Evolutionary conservation across 1,140 invertebrate genomes (phyloP).

Genomic region (Listronotus bonariensis): DNA sequence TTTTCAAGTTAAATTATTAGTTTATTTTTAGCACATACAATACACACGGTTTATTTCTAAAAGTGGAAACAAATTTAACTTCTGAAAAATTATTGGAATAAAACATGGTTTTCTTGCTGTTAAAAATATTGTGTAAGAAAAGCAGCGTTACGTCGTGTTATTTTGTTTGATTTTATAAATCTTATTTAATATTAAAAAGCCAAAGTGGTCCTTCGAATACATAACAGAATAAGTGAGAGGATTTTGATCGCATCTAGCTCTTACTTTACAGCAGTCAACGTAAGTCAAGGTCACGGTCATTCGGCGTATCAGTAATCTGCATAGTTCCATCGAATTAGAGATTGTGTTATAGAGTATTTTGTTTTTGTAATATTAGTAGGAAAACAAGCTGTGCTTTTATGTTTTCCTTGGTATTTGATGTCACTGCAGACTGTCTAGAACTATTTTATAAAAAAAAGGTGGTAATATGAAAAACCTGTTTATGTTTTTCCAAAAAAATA

Average conservation of each 20-base stretch:
- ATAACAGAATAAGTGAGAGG: slow-evolving; percentile 31
- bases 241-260: slow-evolving; percentile 29
- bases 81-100: too few species aligned
- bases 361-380: background rate
- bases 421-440: too few species aligned
- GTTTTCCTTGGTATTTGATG: slow-evolving; percentile 2
- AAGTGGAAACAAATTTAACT: too few species aligned
- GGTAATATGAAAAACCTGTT: too few species aligned
- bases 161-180: slow-evolving; percentile 10
- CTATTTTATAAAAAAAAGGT: too few species aligned
- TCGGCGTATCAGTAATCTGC: slow-evolving; percentile 2
- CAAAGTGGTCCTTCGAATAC: slow-evolving; percentile 29
- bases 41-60: too few species aligned
- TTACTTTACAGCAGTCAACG: slow-evolving; percentile 12
- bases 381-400: background rate
- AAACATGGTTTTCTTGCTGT: too few species aligned
- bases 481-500: too few species aligned
- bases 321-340: slow-evolving; percentile 10
- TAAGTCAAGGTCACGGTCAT: slow-evolving; percentile 31
- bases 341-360: slow-evolving; percentile 5
- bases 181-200: slow-evolving; percentile 19
- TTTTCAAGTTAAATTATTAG: too few species aligned
- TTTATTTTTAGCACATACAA: too few species aligned
- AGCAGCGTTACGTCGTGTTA: too few species aligned
- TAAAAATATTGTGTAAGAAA: too few species aligned